Evolutionary conservation across 2,113 vertebrate genomes (phyloP), one percentile per base, ranked within the genome.

Genomic region (Parus major): DNA sequence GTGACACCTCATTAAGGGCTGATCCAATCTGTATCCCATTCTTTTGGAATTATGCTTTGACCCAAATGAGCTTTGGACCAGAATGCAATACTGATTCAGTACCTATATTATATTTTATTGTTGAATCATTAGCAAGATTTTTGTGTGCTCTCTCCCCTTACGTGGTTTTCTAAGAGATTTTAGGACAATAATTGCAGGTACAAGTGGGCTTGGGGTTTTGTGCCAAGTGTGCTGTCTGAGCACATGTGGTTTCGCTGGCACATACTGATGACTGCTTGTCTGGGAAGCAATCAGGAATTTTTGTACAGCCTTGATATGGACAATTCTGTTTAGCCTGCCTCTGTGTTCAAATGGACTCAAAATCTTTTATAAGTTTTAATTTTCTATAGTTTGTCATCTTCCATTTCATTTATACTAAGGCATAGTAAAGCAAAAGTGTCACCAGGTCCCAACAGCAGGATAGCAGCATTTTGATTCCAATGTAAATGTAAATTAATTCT

Each of bases 1-100:
- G 84, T 82, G 88, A 82, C 44, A 93, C 80, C 69, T 82, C 94
- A 73, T 96, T 78, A 97, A 86, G 69, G 84, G 49, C 90, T 91
- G 84, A 88, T 93, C 84, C 64, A 94, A 94, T 85, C 70, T 5
- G 2, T 79, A 87, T 70, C 55, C 70, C 64, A 90, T 64, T 59
- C 68, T 79, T 83, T 15, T 44, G 78, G 78, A 91, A 91, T 80
- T 95, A 81, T 70, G 47, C 84, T 87, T 88, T 84, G 63, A 76
- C 86, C 68, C 3, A 8, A 88, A 63, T 41, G 44, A 90, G 66
- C 33, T 93, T 96, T 88, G 72, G 70, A 77, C 41, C 2, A 1
- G 60, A 53, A 52, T 60, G 36, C 39, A 65, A 36, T 59, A 69
- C 22, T 57, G 50, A 66, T 89, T 82, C 61, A 75, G 60, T 41